Conservation (phyloP, 2,888 invertebrate genomes). For the Cephonodes hylas region DNA sequence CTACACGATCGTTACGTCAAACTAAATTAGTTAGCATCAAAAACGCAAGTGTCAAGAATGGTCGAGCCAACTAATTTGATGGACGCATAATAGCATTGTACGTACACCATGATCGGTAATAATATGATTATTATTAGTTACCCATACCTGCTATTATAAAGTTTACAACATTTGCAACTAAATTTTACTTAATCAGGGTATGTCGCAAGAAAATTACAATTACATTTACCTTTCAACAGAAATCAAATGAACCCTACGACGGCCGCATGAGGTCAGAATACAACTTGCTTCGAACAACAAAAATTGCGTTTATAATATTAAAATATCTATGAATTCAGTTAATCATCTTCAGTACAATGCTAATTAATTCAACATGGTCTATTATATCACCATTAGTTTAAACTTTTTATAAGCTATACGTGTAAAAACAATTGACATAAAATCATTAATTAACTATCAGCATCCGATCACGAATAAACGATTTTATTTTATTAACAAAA, state of each 20-base stretch:
- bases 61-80: conserved; percentile 49
- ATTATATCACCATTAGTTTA: neutral
- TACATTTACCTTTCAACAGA: too few species aligned
- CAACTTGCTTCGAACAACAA: too few species aligned
- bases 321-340: too few species aligned
- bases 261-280: too few species aligned
- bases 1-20: conserved; percentile 40
- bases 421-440: neutral
- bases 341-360: too few species aligned
- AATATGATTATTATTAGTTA: conserved; percentile 64
- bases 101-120: conserved; percentile 63
- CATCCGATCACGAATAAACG: neutral
- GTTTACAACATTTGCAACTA: neutral
- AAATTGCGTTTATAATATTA: too few species aligned
- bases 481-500: neutral
- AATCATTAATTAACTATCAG: neutral
- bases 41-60: conserved; percentile 65
- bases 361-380: too few species aligned
- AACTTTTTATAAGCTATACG: neutral
- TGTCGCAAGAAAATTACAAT: neutral
- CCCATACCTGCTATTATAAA: conserved; percentile 20
- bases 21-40: conserved; percentile 49
- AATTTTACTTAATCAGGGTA: conserved; percentile 1
- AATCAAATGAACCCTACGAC: too few species aligned
- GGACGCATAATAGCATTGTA: conserved; percentile 52